A percentile compares a stretch with the other conserved stretches of the same genome.
These are phyloP conservation scores for Sus cebifrons DNA, from an alignment of 2,797 vertebrate species.

Conservation along the genomic window DNA sequence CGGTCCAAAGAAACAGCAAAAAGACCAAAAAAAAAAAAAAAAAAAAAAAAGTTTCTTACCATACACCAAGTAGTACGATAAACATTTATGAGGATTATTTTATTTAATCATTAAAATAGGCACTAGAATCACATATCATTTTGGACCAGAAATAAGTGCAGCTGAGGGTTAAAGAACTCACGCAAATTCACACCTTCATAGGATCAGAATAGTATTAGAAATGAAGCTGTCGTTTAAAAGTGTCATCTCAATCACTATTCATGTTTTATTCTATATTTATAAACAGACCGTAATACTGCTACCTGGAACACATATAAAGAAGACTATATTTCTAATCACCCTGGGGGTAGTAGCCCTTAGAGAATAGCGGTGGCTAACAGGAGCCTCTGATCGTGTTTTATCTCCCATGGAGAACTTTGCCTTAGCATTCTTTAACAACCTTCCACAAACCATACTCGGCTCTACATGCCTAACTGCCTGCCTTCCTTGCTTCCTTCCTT, in stretches of 20 bases:
- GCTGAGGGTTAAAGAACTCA: neutral
- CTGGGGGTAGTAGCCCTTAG: neutral
- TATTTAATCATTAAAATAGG: constrained; percentile 53
- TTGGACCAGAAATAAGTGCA: neutral
- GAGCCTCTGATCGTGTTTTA: neutral
- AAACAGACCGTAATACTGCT: neutral
- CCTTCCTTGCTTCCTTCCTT: fast-evolving
- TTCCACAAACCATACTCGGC: neutral
- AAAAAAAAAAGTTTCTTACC: neutral
- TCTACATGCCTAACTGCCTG: too few species aligned
- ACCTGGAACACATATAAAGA: neutral
- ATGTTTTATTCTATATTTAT: neutral
- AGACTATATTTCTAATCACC: neutral
- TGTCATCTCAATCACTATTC: neutral
- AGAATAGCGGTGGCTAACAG: neutral
- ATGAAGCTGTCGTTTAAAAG: neutral
- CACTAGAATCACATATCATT: neutral
- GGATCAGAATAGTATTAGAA: constrained; percentile 26
- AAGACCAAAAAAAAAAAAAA: too few species aligned
- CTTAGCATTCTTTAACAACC: neutral
- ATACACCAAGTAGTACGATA: neutral
- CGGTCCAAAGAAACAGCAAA: too few species aligned
- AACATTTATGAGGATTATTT: constrained; percentile 8
- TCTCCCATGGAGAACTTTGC: neutral
- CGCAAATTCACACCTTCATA: neutral